Base-by-base conservation (phyloP, 2,113 vertebrate species). In the Rhabdomys dilectus region DNA sequence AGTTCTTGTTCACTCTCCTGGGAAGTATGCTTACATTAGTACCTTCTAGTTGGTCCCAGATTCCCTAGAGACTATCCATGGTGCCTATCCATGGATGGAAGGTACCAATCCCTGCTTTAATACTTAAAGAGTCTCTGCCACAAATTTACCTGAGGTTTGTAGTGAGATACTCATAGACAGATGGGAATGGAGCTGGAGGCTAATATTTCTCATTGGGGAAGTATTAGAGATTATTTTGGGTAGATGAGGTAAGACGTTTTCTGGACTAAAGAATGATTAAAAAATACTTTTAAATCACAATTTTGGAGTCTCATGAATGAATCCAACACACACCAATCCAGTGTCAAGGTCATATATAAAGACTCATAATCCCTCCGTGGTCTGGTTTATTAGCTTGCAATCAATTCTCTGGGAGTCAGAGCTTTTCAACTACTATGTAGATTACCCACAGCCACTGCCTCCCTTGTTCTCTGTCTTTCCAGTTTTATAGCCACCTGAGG, bases 401-500 rank as follows among this genome's bases (percentile, higher is more conserved):
- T 97, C 89, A 96, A 97, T 97, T 95, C 91, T 95, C 93, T 88
- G 70, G 16, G 51, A 97, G 76, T 94, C 66, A n/a, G 53, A 84
- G 31, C 73, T 89, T 96, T 96, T 97, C 78, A 92, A 85, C 91
- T 80, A 92, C 94, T 94, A 75, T 90, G 93, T 56, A 97, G 97
- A 97, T 98, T 95, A 97, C n/a, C 87, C 56, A 90, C 72, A 89
- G 80, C 64, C 88, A 73, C 58, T 56, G 62, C 68, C 75, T 42
- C 78, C 34, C 77, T 12, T 94, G 89, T 94, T 42, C 88, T 96
- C 62, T 73, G 21, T 39, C 86, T 94, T 92, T 93, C 84, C 84
- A 78, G 88, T 97, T 97, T 98, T 96, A 96, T 93, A 90, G 89
- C 77, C 96, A 97, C 91, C 96, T 78, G 88, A 98, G 97, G 97